Percentiles rank a stretch among this genome's conserved stretches.
phyloP scores from a whole-genome alignment of 2,797 vertebrate species.

The Sitta carolinensis region DNA sequence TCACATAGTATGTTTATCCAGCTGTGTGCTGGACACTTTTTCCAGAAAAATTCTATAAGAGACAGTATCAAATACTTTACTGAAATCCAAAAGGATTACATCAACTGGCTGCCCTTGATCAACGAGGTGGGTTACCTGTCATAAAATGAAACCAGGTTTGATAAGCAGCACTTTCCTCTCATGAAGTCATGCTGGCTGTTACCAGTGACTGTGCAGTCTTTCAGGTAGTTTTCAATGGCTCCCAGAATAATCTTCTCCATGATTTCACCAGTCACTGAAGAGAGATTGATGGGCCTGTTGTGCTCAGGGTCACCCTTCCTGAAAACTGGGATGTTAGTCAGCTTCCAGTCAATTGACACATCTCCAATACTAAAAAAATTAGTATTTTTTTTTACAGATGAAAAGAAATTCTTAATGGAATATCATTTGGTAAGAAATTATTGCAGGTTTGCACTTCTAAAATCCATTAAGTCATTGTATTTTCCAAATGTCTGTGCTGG shows the following conservation, averaged over 20 bases:
- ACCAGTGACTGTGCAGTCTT: background rate
- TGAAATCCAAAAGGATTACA: background rate
- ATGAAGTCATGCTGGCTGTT: background rate
- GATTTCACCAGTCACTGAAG: background rate
- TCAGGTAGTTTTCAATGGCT: background rate
- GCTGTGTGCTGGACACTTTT: background rate
- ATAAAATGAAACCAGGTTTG: background rate
- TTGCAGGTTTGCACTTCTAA: background rate
- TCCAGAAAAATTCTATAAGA: background rate
- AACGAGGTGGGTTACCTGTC: background rate
- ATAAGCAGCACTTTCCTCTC: background rate
- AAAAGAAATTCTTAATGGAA: background rate
- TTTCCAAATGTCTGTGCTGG: background rate
- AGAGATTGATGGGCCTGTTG: background rate
- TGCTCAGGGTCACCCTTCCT: background rate
- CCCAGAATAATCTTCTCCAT: background rate
- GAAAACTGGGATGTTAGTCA: background rate
- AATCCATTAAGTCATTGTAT: background rate
- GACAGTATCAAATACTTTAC: background rate
- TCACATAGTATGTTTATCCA: background rate
- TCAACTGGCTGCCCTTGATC: background rate
- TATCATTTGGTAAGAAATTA: background rate
- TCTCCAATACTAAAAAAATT: background rate
- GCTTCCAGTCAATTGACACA: background rate
- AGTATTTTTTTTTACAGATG: background rate